Evolutionary conservation across 2,113 vertebrate genomes (phyloP).

Genomic region (Cyprinodon variegatus): DNA sequence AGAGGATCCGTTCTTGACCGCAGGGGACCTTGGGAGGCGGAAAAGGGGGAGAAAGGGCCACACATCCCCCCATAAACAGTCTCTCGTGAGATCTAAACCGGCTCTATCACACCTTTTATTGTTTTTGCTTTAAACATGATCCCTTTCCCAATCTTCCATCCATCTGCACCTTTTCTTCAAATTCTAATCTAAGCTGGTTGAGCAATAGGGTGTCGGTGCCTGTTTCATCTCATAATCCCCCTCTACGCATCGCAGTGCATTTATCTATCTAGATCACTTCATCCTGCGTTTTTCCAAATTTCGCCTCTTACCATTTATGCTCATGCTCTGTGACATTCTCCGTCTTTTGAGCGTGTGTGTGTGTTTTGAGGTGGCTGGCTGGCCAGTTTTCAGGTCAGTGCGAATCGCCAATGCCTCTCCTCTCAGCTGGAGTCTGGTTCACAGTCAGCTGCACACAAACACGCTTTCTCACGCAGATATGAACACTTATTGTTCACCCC

Average conservation of each 20-base stretch:
- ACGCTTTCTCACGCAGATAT: slow-evolving; percentile 30
- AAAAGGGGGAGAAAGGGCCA: slow-evolving; percentile 42
- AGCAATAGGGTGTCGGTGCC: slow-evolving; percentile 44
- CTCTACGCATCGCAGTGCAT: slow-evolving; percentile 35
- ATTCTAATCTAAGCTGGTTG: slow-evolving; percentile 38
- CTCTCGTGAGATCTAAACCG: slow-evolving; percentile 20
- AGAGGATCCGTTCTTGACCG: slow-evolving; percentile 73
- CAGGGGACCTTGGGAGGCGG: slow-evolving; percentile 61
- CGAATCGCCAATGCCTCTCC: slow-evolving; percentile 69
- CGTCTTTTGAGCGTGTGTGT: slow-evolving; percentile 14
- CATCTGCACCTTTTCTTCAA: slow-evolving; percentile 7
- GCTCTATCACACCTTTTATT: slow-evolving; percentile 13
- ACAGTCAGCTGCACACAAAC: slow-evolving; percentile 59
- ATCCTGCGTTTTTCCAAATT: slow-evolving; percentile 32
- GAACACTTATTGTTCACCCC: slow-evolving; percentile 32
- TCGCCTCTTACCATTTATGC: slow-evolving; percentile 32
- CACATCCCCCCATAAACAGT: slow-evolving; percentile 39
- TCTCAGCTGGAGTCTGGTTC: slow-evolving; percentile 68
- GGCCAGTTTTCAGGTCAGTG: slow-evolving; percentile 73
- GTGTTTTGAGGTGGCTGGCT: slow-evolving; percentile 52
- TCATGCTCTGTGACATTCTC: slow-evolving; percentile 66
- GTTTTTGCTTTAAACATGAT: slow-evolving; percentile 35
- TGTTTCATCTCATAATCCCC: slow-evolving; percentile 52
- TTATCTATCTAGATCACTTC: slow-evolving; percentile 1
- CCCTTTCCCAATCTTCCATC: slow-evolving; percentile 21